These are phyloP conservation scores for Oxycera nigricornis DNA, from an alignment of 2,888 invertebrate species.

Conservation along the genomic window DNA sequence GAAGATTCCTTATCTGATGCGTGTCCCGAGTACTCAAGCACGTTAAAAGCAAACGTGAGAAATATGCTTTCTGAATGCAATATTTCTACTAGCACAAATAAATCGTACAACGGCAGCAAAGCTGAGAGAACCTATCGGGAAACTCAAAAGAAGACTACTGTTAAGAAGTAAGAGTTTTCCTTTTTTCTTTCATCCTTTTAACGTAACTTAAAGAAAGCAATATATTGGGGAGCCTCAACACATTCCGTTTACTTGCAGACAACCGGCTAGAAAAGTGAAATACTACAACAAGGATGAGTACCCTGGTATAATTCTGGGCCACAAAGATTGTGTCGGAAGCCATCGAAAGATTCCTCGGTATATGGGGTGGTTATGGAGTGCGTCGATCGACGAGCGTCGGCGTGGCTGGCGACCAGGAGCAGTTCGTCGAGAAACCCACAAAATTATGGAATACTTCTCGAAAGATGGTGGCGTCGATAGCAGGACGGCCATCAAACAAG, in stretches of 20 bases:
- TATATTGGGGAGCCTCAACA: no score
- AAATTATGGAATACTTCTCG: slow-evolving; percentile 58
- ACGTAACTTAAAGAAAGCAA: no score
- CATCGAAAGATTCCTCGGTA: slow-evolving; percentile 66
- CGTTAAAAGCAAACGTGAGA: neutral
- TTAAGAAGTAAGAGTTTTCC: neutral
- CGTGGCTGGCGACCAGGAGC: slow-evolving; percentile 60
- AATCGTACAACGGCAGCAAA: neutral
- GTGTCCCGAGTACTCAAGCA: no score
- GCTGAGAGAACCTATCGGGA: neutral
- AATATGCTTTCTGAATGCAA: neutral
- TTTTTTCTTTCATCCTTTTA: neutral
- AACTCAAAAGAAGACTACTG: neutral
- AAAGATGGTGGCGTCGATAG: slow-evolving; percentile 57
- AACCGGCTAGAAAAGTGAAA: neutral
- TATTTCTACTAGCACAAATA: neutral
- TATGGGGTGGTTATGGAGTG: slow-evolving; percentile 76
- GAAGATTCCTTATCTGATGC: neutral
- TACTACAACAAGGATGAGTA: slow-evolving; percentile 35
- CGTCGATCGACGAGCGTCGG: slow-evolving; percentile 50
- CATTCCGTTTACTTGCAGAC: neutral
- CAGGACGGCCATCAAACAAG: slow-evolving; percentile 49
- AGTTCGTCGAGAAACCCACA: slow-evolving; percentile 57
- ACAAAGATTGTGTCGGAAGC: slow-evolving; percentile 65
- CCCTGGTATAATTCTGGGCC: slow-evolving; percentile 65